Evolutionary conservation across 2,113 vertebrate species (phyloP), one percentile per base, ranked within the genome.

Genomic region (Erythrocercus mccallii): DNA sequence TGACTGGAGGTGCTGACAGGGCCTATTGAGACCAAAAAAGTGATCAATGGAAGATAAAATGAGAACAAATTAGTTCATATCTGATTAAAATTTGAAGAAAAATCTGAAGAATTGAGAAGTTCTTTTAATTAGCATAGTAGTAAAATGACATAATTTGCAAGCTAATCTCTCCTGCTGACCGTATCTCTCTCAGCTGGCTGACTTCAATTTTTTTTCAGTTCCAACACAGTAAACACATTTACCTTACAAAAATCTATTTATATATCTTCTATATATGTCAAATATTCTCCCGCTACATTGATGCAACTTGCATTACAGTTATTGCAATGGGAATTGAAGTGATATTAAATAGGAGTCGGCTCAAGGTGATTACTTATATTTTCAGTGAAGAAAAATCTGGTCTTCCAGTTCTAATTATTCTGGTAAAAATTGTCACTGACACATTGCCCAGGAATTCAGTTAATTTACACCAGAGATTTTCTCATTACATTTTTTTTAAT

Each of bases 311-410:
- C 31, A 51, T 28, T 94, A 84, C 38, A 35, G 45, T 80, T 94
- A 94, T 88, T 95, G 78, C 84, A 90, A 23, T 70, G 85, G 78
- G 87, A 95, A 94, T 95, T 95, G 66, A 70, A 72, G 50, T 66
- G 64, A 73, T 92, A 89, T 86, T 93, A 80, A 61, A 82, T 5
- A 5, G 91, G 45, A 91, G 56, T 11, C 77, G 33, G 30, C 54
- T 96, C 47, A 95, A 92, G 71, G 66, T 96, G 94, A 94, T 93
- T 95, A 80, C 53, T 89, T 91, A 76, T 73, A 80, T 95, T 95
- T 91, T 88, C 84, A 92, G 31, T 58, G 66, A 90, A 69, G 50
- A 85, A 53, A 85, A 90, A 91, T 62, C 71, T 77, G 35, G 23
- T 80, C 54, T 61, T 45, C 74, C 88, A 42, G 15, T 91, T 88